phyloP scores from a whole-genome alignment of 2,797 vertebrate species.

The Allobates femoralis region DNA sequence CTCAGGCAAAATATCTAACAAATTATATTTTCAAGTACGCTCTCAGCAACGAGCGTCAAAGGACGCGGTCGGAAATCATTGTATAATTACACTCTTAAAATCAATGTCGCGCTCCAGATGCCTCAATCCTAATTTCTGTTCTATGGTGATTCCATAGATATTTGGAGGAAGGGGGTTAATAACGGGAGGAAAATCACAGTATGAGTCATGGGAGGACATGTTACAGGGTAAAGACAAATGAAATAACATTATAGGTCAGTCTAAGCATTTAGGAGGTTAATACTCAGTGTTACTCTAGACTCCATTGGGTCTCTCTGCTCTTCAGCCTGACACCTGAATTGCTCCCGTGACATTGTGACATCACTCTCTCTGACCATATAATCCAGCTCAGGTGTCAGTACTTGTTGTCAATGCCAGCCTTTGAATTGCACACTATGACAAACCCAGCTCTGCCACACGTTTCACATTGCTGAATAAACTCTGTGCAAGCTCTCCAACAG shows the following conservation, averaged over 20 bases:
- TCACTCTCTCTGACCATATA: too few relatives aligned
- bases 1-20: slow-evolving; percentile 19
- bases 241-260: neutral
- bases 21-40: slow-evolving; percentile 45
- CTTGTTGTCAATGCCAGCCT: too few relatives aligned
- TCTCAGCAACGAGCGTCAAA: slow-evolving; percentile 18
- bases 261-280: neutral
- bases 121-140: neutral
- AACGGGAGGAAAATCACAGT: slow-evolving; percentile 9
- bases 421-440: too few relatives aligned
- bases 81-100: slow-evolving; percentile 47
- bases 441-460: too few relatives aligned
- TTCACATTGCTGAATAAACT: too few relatives aligned
- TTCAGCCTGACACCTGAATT: too few relatives aligned
- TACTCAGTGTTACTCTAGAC: too few relatives aligned
- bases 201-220: neutral
- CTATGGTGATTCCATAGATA: neutral
- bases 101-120: neutral
- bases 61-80: slow-evolving; percentile 25
- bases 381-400: too few relatives aligned
- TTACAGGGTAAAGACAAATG: neutral
- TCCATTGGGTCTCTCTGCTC: too few relatives aligned
- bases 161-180: neutral
- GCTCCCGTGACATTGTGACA: too few relatives aligned
- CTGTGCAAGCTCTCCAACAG: too few relatives aligned